Evolutionary conservation across 2,888 invertebrate genomes (phyloP), one percentile per base, ranked within the genome.

Genomic region (Agrochola circellaris): DNA sequence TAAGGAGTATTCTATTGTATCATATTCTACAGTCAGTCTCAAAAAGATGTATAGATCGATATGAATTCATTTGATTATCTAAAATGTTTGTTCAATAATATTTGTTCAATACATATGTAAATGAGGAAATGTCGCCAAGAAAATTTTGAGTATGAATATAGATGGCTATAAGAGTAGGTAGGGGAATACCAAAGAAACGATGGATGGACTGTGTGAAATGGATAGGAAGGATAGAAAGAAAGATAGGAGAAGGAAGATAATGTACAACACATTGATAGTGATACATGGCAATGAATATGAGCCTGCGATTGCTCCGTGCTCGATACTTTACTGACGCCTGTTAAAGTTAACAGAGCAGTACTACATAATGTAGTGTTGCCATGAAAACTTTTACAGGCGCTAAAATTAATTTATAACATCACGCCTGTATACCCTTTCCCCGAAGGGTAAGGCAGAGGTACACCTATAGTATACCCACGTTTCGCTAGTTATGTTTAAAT

Each of bases 311-410:
- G 38, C 15, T 56, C 0, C 23, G 1, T 30, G 38, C 13, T n/a
- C 1, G 1, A 20, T 15, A 20, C 3, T 58, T 38, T 0, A 26
- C 13, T n/a, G 20, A 48, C 61, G 48, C 38, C 74, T 60, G 34
- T 34, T 11, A 56, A 56, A 45, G 13, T 48, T 45, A 17, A 23
- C 5, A 65, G 23, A 65, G 77, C 77, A 77, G 17, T 23, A 17
- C 9, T 7, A 7, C 9, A 23, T 26, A 17, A 38, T 11, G 5
- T 17, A 26, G 11, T 6, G 0, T 77, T 75, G 78, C 48, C 3
- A 6, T 45, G 0, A n/a, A 20, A 30, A 38, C 0, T 20, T 48
- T 20, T 4, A 13, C 38, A 58, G 67, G 67, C 58, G 78, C 17
- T 17, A 13, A n/a, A n/a, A 20, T 38, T 17, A 56, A n/a, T 9